phyloP scores from a whole-genome alignment of 2,797 vertebrate species.

The Chromobotia macracanthus region DNA sequence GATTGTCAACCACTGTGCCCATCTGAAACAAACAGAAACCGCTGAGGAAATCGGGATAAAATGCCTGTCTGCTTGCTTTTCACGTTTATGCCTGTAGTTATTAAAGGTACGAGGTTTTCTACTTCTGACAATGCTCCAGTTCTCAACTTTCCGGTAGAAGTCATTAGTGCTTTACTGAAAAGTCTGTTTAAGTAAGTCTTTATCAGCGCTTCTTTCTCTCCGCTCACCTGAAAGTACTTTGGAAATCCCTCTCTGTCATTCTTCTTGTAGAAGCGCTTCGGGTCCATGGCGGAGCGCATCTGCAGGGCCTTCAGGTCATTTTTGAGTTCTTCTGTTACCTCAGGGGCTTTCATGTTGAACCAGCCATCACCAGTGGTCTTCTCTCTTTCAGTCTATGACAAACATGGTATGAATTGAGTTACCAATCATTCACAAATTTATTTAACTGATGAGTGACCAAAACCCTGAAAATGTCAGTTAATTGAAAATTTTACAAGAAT shows the following conservation, averaged over 20 bases:
- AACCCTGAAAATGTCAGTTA: no score
- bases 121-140: neutral
- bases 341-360: constrained; percentile 97
- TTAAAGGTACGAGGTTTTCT: no score
- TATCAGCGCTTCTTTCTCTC: no score
- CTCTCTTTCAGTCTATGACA: constrained; percentile 80
- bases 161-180: no score
- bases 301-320: constrained; percentile 89
- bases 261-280: constrained; percentile 98
- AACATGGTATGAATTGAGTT: neutral
- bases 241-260: constrained; percentile 93
- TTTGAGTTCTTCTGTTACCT: constrained; percentile 88
- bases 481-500: no score
- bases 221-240: constrained; percentile 93
- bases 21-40: constrained; percentile 73
- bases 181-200: no score
- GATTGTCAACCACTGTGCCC: constrained; percentile 89
- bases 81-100: no score
- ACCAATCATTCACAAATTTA: neutral
- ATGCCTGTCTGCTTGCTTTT: neutral
- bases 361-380: constrained; percentile 90
- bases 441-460: no score
- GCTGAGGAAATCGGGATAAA: neutral
- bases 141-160: neutral
- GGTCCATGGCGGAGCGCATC: constrained; percentile 90